Evolutionary conservation across 1,140 invertebrate genomes (phyloP), one percentile per base, ranked within the genome.

Genomic region (Drosophila kikkawai): DNA sequence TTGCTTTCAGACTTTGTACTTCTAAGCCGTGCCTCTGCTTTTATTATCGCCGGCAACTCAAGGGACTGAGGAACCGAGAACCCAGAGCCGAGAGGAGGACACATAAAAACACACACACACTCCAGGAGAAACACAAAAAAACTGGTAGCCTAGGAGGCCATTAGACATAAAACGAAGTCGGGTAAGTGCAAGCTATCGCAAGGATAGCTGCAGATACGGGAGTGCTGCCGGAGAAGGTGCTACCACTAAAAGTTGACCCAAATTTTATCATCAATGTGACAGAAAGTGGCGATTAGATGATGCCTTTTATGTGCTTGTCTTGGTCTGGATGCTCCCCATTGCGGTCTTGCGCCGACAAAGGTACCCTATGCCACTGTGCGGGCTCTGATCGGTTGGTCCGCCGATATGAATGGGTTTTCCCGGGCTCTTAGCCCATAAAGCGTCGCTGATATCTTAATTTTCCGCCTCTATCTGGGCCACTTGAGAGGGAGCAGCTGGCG

Each of bases 251-350:
- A 91, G 86, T 90, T 90, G 85, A 90, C 85, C 85, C 85, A 91
- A 90, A 90, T 90, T 85, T 90, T 90, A 90, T 90, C 85, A 86
- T 91, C 85, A 90, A 91, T 90, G 85, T 90, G 85, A 90, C 85
- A 90, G 85, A 90, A 90, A 85, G 85, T 90, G 76, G 75, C 86
- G 85, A 90, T 90, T 90, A 90, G 85, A 90, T 82, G 85, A 85
- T 88, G 84, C 85, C 85, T 90, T 90, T 90, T 87, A 87, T 84
- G 83, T 68, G 44, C 59, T 42, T 34, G 47, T 57, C 50, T 11
- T 42, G 51, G 7, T 47, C 53, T 26, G 19, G 7, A 56, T 59
- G 36, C 47, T 39, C 57, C 55, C 34, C 34, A 22, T 57, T 67
- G 74, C 48, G 66, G 63, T 65, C 12, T 48, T 19, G 32, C 55